Conservation (phyloP, 1,140 invertebrate species). For the Orchesella cincta region DNA sequence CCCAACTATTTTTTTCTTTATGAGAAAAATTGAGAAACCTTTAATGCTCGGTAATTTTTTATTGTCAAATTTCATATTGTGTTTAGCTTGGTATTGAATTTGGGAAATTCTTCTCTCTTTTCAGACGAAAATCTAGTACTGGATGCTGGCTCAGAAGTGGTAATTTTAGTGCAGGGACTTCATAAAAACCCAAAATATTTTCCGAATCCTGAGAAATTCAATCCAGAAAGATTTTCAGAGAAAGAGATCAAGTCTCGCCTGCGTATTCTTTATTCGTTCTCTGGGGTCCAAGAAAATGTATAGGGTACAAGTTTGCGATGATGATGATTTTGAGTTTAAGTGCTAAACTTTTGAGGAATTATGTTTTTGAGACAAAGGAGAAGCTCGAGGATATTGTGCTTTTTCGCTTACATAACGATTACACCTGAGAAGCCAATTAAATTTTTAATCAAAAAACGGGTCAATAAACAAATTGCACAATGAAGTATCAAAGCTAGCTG, state of each 20-base stretch:
- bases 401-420: too few species aligned
- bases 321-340: too few species aligned
- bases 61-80: too few species aligned
- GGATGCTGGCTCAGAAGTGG: background rate
- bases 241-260: background rate
- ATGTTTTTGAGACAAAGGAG: too few species aligned
- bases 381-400: too few species aligned
- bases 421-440: too few species aligned
- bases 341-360: too few species aligned
- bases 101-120: background rate
- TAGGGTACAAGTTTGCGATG: conserved; percentile 60
- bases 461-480: too few species aligned
- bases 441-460: too few species aligned
- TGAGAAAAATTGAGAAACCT: background rate
- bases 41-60: background rate
- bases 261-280: conserved; percentile 59
- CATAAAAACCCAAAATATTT: conserved; percentile 61
- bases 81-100: background rate
- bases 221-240: conserved; percentile 56
- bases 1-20: background rate
- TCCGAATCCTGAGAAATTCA: conserved; percentile 61
- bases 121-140: too few species aligned
- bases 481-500: too few species aligned
- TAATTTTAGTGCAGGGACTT: background rate
- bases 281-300: conserved; percentile 50